Evolutionary conservation across 1,140 invertebrate species (phyloP).

Genomic region (Lepidotrigona ventralis): DNA sequence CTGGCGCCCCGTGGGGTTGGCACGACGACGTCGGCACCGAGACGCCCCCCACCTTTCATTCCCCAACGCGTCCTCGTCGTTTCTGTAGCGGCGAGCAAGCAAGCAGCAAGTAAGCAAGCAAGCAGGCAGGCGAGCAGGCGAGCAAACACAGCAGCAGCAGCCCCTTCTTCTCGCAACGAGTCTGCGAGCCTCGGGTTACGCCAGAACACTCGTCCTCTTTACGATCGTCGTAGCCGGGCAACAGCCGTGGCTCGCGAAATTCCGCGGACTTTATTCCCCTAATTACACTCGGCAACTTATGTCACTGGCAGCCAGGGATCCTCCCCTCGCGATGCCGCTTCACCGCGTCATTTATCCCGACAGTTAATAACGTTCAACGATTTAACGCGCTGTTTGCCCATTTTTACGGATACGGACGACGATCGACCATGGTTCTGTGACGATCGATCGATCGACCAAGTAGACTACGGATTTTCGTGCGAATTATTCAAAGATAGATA

Average conservation of each 20-base stretch:
- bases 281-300: slow-evolving; percentile 77
- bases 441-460: no score
- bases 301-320: slow-evolving; percentile 39
- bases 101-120: no score
- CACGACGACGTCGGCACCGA: slow-evolving; percentile 60
- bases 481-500: no score
- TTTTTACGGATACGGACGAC: not conserved
- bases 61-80: slow-evolving; percentile 64
- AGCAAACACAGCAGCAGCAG: not conserved
- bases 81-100: slow-evolving; percentile 34
- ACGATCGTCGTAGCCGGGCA: slow-evolving; percentile 52
- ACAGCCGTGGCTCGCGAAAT: slow-evolving; percentile 63
- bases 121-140: no score
- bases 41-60: slow-evolving; percentile 66
- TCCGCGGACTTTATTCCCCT: slow-evolving; percentile 74
- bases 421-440: no score
- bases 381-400: not conserved
- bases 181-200: slow-evolving; percentile 57
- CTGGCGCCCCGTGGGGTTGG: slow-evolving; percentile 61
- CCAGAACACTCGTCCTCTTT: slow-evolving; percentile 61
- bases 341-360: slow-evolving; percentile 37
- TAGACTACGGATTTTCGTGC: no score
- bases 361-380: slow-evolving; percentile 33
- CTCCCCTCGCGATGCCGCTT: slow-evolving; percentile 31
- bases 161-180: slow-evolving; percentile 39